Evolutionary conservation across 2,888 invertebrate species (phyloP), one percentile per base, ranked within the genome.

Genomic region (Chesias legatella): DNA sequence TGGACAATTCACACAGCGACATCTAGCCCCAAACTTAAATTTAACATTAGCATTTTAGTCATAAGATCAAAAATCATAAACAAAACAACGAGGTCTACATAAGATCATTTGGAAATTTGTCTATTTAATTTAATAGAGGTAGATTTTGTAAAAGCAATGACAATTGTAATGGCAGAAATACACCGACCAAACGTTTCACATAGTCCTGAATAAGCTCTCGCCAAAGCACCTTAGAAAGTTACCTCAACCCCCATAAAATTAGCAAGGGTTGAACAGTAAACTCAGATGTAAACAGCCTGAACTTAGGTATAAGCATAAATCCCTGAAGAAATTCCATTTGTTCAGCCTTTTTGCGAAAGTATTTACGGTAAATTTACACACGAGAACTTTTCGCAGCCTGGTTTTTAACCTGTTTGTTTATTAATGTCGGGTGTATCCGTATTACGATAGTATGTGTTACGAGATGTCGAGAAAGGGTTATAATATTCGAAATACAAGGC

Each of bases 331-430:
- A 28, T 40, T 43, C 42, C 43, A 43, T 38, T 49, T 40, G 30
- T 49, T 48, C 43, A 42, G 45, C 43, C n/a, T n/a, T n/a, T 29
- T 37, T 33, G 41, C 26, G 38, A 37, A 31, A 29, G 43, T 38
- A 40, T 52, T 54, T 43, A 45, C 43, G 47, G 38, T 28, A 46
- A 48, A 49, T 54, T 54, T 54, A 54, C 52, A 46, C 45, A 42
- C 41, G 44, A 50, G 43, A 43, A 45, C 48, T 38, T 31, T 35
- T 39, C 24, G 29, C 26, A 10, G 17, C 28, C 35, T 34, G 31
- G 31, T 21, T 29, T n/a, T 29, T 25, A 35, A 28, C 28, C 8
- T 10, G 10, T 34, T 33, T 33, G 30, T 43, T 46, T 32, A 35
- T 46, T 42, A 23, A 38, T n/a, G 10, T 26, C 10, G 26, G 11